These are phyloP conservation scores for Luffia ferchaultella DNA, from an alignment of 2,888 invertebrate genomes.

Conservation along the genomic window DNA sequence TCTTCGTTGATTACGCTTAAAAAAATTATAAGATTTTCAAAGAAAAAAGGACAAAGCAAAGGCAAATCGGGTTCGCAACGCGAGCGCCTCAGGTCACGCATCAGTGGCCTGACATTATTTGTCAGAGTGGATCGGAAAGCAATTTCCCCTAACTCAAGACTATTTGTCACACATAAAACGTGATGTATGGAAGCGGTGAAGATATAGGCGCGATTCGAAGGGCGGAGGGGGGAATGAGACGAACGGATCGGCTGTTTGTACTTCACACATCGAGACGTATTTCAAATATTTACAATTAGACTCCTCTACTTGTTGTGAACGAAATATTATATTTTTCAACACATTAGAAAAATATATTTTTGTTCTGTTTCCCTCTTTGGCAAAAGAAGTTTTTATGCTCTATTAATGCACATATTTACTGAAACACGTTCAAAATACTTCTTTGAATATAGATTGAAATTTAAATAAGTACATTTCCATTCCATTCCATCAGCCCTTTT, in stretches of 20 bases:
- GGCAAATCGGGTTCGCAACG: constrained; percentile 27
- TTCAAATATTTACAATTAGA: background rate
- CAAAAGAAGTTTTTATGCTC: no score
- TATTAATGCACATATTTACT: no score
- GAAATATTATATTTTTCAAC: no score
- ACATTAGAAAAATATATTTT: no score
- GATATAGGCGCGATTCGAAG: constrained; percentile 25
- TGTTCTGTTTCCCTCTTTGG: no score
- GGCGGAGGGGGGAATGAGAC: background rate
- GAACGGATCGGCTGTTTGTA: constrained; percentile 2
- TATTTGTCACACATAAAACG: constrained; percentile 63
- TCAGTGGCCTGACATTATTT: constrained; percentile 57
- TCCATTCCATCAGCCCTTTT: no score
- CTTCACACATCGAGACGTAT: constrained; percentile 2
- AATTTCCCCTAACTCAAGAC: constrained; percentile 57
- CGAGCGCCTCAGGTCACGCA: constrained; percentile 42
- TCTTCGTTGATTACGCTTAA: no score
- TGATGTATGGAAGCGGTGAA: constrained; percentile 44
- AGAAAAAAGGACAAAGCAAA: constrained; percentile 23
- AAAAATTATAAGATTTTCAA: no score
- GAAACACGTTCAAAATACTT: no score
- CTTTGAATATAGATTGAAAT: no score
- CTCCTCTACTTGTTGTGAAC: background rate
- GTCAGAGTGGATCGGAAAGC: constrained; percentile 60
- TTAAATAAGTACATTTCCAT: no score